A percentile compares a stretch with the other conserved stretches of the same genome.
Conservation (phyloP, 1,140 invertebrate genomes). For the Stenopsyche tienmushanensis region DNA sequence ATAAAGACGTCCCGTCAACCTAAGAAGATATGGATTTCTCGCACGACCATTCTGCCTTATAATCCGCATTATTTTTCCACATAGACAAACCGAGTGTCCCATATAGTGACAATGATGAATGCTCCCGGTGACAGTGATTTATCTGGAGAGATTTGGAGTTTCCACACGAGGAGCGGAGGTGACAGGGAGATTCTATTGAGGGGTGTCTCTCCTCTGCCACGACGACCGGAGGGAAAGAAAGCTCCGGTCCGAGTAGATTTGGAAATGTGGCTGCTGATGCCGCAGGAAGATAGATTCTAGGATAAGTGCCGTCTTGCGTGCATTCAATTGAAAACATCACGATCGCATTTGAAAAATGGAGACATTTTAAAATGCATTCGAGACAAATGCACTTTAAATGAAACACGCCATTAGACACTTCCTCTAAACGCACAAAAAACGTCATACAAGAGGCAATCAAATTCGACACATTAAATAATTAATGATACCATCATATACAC, state of each 20-base stretch:
- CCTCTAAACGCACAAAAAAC: not conserved
- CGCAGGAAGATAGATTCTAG: no score
- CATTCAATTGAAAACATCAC: constrained; percentile 1
- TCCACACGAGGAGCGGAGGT: constrained; percentile 16
- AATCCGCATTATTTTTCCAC: constrained; percentile 38
- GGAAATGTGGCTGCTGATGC: no score
- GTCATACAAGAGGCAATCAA: no score
- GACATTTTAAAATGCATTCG: not conserved
- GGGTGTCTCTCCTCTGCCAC: not conserved
- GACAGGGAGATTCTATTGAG: constrained; percentile 7
- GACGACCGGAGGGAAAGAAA: not conserved
- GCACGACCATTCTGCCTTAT: constrained; percentile 12
- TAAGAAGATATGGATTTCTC: not conserved
- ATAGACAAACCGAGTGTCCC: constrained; percentile 40
- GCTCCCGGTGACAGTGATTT: constrained; percentile 38
- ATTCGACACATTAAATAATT: no score
- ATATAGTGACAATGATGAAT: constrained; percentile 41
- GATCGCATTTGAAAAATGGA: not conserved
- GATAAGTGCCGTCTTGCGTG: no score
- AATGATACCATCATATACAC: no score
- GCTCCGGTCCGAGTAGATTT: not conserved
- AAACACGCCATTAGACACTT: not conserved
- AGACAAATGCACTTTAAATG: no score
- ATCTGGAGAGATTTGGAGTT: constrained; percentile 36
- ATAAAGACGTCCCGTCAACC: not conserved